Evolutionary conservation across 2,888 invertebrate genomes (phyloP), one percentile per base, ranked within the genome.

Genomic region (Opisthograptis luteolata): DNA sequence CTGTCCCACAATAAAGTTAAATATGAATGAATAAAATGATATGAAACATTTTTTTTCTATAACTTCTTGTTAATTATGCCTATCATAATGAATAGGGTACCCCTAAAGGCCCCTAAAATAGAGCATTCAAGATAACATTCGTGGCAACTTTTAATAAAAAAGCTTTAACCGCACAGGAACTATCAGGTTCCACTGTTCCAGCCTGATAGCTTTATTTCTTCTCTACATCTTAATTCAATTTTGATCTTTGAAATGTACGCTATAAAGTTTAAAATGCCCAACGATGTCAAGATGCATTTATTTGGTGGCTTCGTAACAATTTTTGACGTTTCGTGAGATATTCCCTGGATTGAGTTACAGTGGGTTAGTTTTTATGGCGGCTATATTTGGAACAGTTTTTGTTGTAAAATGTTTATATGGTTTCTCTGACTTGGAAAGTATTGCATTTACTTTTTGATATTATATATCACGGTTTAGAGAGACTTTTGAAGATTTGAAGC

Each of bases 131-230:
- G 50, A 60, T 51, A 62, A 60, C 59, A 61, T 73, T 78, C 71
- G 69, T 64, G 68, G 66, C 50, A 54, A 63, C 61, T 53, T 64
- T 71, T 66, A 62, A 59, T 49, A 70, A 80, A 76, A 75, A 70
- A 61, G 34, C 55, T 58, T 57, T 61, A 69, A 69, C 70, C 66
- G 52, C 73, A 73, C 66, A 55, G 59, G 55, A 71, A 71, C 76
- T 80, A 81, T 87, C 74, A 54, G 42, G 67, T 87, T 82, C 69
- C 86, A 74, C 56, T 60, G 59, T 69, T 71, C 60, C 45, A 74
- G 72, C 68, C 64, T 71, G 74, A 78, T 77, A 74, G 68, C 72
- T 81, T 75, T 71, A 79, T 79, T 77, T 75, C 48, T 17, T 55
- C 42, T 28, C 14, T 1, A 15, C 7, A 1, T 6, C 1, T 9